Percentiles rank a stretch among this genome's conserved stretches.
Conservation (phyloP, 37 sponge, comb jelly and placozoan species). For the Hexactinellida sp. region DNA sequence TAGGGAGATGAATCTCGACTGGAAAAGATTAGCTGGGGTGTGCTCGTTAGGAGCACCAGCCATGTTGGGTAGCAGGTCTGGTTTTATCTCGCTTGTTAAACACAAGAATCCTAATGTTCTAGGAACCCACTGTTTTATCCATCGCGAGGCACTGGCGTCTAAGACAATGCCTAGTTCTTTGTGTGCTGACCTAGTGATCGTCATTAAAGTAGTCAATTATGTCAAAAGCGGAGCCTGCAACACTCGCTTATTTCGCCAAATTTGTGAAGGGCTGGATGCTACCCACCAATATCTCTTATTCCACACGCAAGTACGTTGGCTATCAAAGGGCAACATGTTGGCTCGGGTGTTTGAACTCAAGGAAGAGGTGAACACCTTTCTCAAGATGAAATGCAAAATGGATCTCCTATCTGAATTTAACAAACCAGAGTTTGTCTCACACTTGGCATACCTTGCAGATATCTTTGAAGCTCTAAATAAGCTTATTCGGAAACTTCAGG, state of each 20-base stretch:
- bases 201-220: too few species aligned
- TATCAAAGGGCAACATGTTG: neutral
- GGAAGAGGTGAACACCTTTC: neutral
- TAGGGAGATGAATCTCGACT: neutral
- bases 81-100: neutral
- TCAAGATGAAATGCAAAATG: neutral
- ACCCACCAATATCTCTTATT: too few species aligned
- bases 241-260: too few species aligned
- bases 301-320: too few species aligned
- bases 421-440: neutral
- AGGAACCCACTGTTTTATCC: neutral
- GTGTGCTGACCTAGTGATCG: too few species aligned
- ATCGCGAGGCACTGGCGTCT: neutral
- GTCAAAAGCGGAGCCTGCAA: too few species aligned
- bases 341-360: neutral
- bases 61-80: neutral
- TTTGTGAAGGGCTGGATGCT: too few species aligned
- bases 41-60: neutral
- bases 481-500: neutral
- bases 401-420: neutral
- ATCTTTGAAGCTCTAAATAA: neutral
- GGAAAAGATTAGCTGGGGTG: neutral
- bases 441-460: neutral
- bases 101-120: neutral
- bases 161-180: too few species aligned